phyloP scores from a whole-genome alignment of 1,140 invertebrate species.

The Leptopilina clavipes region DNA sequence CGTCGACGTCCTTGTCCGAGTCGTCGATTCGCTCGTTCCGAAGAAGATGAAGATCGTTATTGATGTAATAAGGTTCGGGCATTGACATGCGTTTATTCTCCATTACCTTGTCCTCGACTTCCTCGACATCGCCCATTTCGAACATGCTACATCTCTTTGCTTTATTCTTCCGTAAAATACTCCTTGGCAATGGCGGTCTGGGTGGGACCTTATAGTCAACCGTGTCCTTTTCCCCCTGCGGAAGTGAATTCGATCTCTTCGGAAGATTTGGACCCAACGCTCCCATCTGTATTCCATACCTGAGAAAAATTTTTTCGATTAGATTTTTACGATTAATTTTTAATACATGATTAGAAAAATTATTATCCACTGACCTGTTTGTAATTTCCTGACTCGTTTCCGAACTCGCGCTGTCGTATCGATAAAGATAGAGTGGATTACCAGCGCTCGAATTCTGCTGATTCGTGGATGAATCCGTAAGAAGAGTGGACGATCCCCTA shows the following conservation, averaged over 20 bases:
- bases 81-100: conserved; percentile 82
- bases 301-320: no score
- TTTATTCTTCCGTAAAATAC: conserved; percentile 82
- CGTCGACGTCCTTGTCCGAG: conserved; percentile 72
- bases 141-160: conserved; percentile 88
- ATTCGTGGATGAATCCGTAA: conserved; percentile 84
- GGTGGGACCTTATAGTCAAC: conserved; percentile 78
- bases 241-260: conserved; percentile 80
- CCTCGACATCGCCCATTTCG: conserved; percentile 79
- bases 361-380: conserved; percentile 63
- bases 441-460: conserved; percentile 73
- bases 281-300: conserved; percentile 56
- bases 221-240: conserved; percentile 74
- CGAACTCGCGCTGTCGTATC: conserved; percentile 85
- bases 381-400: conserved; percentile 78
- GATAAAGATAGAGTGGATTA: conserved; percentile 87
- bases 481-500: conserved; percentile 87
- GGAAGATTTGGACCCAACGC: conserved; percentile 76
- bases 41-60: conserved; percentile 75
- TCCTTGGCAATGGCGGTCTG: conserved; percentile 81
- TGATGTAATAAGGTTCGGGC: conserved; percentile 83
- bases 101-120: conserved; percentile 74
- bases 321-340: no score
- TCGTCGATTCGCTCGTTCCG: conserved; percentile 62
- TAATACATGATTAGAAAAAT: no score